These are phyloP conservation scores for Leucania comma DNA, from an alignment of 2,888 invertebrate species.

Conservation along the genomic window DNA sequence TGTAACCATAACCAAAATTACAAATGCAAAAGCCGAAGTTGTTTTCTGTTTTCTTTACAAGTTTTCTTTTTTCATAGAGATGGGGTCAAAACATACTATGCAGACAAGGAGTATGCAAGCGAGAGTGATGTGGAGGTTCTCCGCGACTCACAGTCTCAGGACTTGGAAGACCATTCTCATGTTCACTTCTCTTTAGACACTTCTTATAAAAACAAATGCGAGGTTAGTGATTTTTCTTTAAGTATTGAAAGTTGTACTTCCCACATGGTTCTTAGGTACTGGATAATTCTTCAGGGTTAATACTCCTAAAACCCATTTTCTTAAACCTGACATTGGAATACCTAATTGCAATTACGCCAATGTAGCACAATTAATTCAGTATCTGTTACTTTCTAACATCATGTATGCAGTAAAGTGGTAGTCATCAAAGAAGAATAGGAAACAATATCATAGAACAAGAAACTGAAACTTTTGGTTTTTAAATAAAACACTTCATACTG, in stretches of 20 bases:
- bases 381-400: too few species aligned
- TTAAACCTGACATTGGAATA: too few species aligned
- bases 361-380: too few species aligned
- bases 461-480: too few species aligned
- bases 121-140: constrained; percentile 83
- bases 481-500: too few species aligned
- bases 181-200: constrained; percentile 88
- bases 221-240: constrained; percentile 72
- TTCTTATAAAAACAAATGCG: constrained; percentile 87
- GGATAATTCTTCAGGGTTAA: not conserved
- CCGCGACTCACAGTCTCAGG: constrained; percentile 79
- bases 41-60: too few species aligned
- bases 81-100: constrained; percentile 80
- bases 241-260: too few species aligned
- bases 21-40: too few species aligned
- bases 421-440: too few species aligned
- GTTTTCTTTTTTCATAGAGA: constrained; percentile 71
- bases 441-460: not conserved
- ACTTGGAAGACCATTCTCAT: constrained; percentile 86
- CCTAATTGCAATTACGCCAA: too few species aligned
- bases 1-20: not conserved
- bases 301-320: not conserved
- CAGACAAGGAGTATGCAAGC: constrained; percentile 82
- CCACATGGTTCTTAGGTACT: not conserved
- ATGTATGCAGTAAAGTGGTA: too few species aligned